These are phyloP conservation scores for Triplophysa tibetana DNA, from an alignment of 2,113 vertebrate genomes.

Conservation along the genomic window DNA sequence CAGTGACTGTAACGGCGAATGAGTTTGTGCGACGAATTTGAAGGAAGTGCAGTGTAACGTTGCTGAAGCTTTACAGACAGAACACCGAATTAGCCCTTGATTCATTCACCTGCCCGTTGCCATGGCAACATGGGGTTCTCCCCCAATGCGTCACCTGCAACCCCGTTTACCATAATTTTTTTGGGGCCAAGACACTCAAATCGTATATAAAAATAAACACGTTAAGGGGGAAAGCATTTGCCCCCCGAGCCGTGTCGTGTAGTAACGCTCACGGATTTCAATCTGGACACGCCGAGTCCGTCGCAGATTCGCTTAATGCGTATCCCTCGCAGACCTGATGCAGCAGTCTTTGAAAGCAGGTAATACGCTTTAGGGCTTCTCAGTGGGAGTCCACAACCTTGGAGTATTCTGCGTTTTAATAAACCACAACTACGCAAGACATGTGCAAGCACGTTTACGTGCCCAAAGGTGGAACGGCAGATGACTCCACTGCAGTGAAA, in stretches of 20 bases:
- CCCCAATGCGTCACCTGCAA: slow-evolving; percentile 72
- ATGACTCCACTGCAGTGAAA: slow-evolving; percentile 53
- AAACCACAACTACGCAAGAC: slow-evolving; percentile 6
- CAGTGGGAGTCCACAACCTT: not conserved
- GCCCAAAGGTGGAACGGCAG: slow-evolving; percentile 37
- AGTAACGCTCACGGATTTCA: too few species aligned
- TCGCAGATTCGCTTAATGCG: not conserved
- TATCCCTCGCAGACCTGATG: slow-evolving; percentile 5
- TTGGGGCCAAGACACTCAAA: not conserved
- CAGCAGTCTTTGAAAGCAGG: slow-evolving; percentile 17
- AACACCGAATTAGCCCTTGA: slow-evolving; percentile 59
- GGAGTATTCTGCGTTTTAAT: not conserved
- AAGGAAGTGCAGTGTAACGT: slow-evolving; percentile 28
- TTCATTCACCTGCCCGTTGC: slow-evolving; percentile 75
- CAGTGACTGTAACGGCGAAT: slow-evolving; percentile 23
- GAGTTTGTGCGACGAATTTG: slow-evolving; percentile 37
- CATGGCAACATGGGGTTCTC: slow-evolving; percentile 77
- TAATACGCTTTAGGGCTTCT: slow-evolving; percentile 10
- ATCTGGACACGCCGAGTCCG: too few species aligned
- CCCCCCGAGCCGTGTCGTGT: not conserved
- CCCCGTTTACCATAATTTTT: slow-evolving; percentile 65
- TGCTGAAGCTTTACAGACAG: slow-evolving; percentile 61
- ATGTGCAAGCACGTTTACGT: slow-evolving; percentile 3
- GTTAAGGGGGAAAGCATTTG: not conserved
- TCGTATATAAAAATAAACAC: not conserved